Evolutionary conservation across 2,113 vertebrate genomes (phyloP).

Genomic region (Galeopterus variegatus): DNA sequence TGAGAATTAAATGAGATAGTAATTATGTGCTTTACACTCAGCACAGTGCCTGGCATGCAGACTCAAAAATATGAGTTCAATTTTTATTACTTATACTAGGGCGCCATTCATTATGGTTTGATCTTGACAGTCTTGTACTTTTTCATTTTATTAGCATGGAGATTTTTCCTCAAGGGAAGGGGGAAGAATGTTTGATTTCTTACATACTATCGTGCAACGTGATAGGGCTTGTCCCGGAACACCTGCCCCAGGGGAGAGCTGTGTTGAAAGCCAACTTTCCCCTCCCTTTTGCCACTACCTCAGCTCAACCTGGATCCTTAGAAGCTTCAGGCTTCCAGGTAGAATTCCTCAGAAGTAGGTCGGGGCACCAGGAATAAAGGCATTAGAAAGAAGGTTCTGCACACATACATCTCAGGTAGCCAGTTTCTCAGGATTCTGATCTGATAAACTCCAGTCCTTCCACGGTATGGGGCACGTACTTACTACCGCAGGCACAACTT

Average conservation of each 20-base stretch:
- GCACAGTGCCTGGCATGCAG: neutral
- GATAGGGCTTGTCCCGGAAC: neutral
- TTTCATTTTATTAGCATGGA: neutral
- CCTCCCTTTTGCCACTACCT: neutral
- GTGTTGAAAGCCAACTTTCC: neutral
- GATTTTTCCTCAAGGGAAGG: neutral
- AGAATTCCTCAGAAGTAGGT: neutral
- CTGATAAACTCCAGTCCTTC: neutral
- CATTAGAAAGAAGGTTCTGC: neutral
- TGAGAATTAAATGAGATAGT: neutral
- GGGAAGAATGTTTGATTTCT: neutral
- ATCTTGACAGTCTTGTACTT: neutral
- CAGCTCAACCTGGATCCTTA: neutral
- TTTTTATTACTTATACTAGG: neutral
- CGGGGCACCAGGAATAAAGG: neutral
- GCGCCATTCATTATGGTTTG: neutral
- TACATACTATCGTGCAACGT: neutral
- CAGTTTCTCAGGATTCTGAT: neutral
- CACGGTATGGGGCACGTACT: neutral
- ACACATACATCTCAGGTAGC: neutral
- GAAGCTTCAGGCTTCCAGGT: neutral
- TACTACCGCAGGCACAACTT: neutral
- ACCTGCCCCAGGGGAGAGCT: neutral
- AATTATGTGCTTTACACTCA: neutral
- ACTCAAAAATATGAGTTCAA: neutral